Evolutionary conservation across 2,113 vertebrate species (phyloP).

Genomic region (Microtus oregoni): DNA sequence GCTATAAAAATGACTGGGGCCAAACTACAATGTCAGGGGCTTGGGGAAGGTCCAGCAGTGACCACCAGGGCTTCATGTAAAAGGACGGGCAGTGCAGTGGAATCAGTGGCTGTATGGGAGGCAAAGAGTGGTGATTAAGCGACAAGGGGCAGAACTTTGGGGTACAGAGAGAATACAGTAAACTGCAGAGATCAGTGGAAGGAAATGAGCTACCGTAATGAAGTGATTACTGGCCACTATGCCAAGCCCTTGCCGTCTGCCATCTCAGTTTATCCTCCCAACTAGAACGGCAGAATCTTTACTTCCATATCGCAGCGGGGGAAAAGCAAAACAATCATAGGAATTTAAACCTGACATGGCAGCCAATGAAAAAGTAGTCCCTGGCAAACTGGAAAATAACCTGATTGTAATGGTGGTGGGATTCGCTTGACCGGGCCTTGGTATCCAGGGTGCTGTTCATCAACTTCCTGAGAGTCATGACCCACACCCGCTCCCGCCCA

Average conservation of each 20-base stretch:
- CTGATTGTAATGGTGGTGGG: not conserved
- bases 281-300: not conserved
- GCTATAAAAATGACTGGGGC: not conserved
- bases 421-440: too few relatives aligned
- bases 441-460: too few relatives aligned
- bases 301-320: not conserved
- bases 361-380: not conserved
- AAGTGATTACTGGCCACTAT: not conserved
- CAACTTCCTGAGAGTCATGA: not conserved
- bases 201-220: not conserved
- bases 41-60: not conserved
- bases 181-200: not conserved
- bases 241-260: not conserved
- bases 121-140: not conserved
- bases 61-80: not conserved
- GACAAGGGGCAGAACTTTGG: not conserved
- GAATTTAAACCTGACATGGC: not conserved
- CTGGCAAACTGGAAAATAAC: not conserved
- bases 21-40: not conserved
- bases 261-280: slow-evolving; percentile 7
- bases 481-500: not conserved
- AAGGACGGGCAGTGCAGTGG: not conserved
- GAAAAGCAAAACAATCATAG: not conserved
- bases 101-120: not conserved
- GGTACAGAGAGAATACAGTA: too few relatives aligned